A percentile compares a stretch with the other conserved stretches of the same genome.
These are phyloP conservation scores for Thalassoma bifasciatum DNA, from an alignment of 2,113 vertebrate species.

Conservation along the genomic window DNA sequence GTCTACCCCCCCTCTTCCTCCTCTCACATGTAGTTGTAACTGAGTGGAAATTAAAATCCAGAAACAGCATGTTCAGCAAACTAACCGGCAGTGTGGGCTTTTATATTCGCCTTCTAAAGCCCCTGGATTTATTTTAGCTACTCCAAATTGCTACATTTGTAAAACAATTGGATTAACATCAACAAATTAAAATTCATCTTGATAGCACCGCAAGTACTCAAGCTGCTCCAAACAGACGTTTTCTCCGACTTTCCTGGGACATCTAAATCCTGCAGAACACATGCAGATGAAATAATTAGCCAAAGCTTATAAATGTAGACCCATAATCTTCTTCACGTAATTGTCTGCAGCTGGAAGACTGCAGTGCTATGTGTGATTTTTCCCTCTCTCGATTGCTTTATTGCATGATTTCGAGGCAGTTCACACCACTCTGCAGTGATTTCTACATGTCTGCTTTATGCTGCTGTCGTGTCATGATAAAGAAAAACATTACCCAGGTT, in stretches of 20 bases:
- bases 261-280: conserved; percentile 80
- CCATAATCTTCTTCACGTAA: conserved; percentile 81
- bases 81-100: conserved; percentile 75
- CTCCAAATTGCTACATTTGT: conserved; percentile 82
- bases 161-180: conserved; percentile 86
- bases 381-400: conserved; percentile 30
- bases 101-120: conserved; percentile 76
- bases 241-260: conserved; percentile 80
- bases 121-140: conserved; percentile 78
- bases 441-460: conserved; percentile 7
- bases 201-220: conserved; percentile 77
- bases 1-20: conserved; percentile 18
- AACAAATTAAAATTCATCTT: conserved; percentile 85
- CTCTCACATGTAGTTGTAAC: conserved; percentile 68
- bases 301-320: conserved; percentile 84
- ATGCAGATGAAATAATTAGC: conserved; percentile 84
- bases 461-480: conserved; percentile 13
- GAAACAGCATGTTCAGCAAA: conserved; percentile 73
- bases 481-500: conserved; percentile 31
- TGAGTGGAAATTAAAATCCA: conserved; percentile 75
- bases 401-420: conserved; percentile 32
- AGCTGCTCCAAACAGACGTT: conserved; percentile 77
- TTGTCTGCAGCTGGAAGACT: conserved; percentile 78
- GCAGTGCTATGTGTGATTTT: conserved; percentile 60
- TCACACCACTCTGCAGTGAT: conserved; percentile 19